Evolutionary conservation across 2,113 vertebrate genomes (phyloP).

Genomic region (Gymnobelideus leadbeateri): DNA sequence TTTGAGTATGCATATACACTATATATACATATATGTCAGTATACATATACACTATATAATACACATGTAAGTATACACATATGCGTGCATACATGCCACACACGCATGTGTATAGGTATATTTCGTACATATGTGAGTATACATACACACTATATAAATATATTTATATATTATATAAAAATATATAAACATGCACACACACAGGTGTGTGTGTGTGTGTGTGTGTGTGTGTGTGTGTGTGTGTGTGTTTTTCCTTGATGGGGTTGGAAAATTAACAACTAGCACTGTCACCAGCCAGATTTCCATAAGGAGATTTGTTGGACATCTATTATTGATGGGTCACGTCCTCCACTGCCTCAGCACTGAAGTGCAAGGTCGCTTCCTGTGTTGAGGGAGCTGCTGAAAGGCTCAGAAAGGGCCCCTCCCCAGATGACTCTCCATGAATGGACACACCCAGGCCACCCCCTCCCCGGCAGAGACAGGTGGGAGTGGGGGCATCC

Average conservation of each 20-base stretch:
- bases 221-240: no score
- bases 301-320: neutral
- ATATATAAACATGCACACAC: no score
- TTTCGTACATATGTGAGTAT: no score
- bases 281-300: neutral
- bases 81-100: no score
- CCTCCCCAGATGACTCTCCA: neutral
- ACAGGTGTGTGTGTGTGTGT: no score
- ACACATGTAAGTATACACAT: no score
- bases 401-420: neutral
- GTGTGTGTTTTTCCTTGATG: neutral
- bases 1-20: no score
- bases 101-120: no score
- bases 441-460: constrained; percentile 39
- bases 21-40: no score
- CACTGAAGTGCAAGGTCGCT: neutral
- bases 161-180: no score
- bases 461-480: neutral
- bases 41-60: no score
- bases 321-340: neutral
- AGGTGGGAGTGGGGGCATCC: constrained; percentile 33
- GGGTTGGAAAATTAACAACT: neutral
- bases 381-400: neutral
- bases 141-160: neutral
- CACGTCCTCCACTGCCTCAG: neutral